A percentile compares a stretch with the other conserved stretches of the same genome.
These are phyloP conservation scores for Sinocyclocheilus anophthalmus DNA, from an alignment of 2,113 vertebrate genomes.

Conservation along the genomic window DNA sequence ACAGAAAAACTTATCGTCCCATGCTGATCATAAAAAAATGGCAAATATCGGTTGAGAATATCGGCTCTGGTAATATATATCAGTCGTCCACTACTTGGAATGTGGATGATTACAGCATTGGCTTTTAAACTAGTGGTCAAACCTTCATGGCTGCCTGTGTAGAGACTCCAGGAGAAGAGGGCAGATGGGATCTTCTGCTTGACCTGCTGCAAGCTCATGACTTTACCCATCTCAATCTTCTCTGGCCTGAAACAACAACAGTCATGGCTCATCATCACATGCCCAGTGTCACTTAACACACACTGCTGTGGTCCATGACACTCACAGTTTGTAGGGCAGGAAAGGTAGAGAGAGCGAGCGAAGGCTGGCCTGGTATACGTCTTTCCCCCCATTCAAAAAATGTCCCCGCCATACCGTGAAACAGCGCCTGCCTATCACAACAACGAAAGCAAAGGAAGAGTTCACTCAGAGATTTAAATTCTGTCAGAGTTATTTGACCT, in stretches of 20 bases:
- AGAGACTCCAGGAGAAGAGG: slow-evolving; percentile 83
- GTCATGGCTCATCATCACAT: neutral
- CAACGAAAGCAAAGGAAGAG: neutral
- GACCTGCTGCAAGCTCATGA: slow-evolving; percentile 81
- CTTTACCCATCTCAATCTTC: slow-evolving; percentile 84
- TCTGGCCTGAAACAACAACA: slow-evolving; percentile 79
- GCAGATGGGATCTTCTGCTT: slow-evolving; percentile 78
- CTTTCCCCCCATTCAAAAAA: slow-evolving; percentile 81
- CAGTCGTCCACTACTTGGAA: too few relatives aligned
- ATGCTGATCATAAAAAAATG: too few relatives aligned
- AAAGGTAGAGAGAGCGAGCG: slow-evolving; percentile 78
- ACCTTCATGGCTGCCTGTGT: slow-evolving; percentile 85
- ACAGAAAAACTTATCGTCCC: too few relatives aligned
- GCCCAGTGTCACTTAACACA: neutral
- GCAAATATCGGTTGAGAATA: too few relatives aligned
- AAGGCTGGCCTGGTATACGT: slow-evolving; percentile 83
- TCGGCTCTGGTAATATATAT: too few relatives aligned
- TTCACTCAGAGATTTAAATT: neutral
- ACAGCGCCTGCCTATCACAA: slow-evolving; percentile 71
- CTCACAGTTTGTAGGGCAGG: slow-evolving; percentile 93
- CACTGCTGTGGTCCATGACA: slow-evolving; percentile 45
- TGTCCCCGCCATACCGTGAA: slow-evolving; percentile 90
- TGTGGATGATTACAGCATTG: neutral
- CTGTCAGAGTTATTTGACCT: neutral
- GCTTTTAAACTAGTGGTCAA: slow-evolving; percentile 42